phyloP scores from a whole-genome alignment of 2,797 vertebrate species.

The Rhynchotus rufescens region DNA sequence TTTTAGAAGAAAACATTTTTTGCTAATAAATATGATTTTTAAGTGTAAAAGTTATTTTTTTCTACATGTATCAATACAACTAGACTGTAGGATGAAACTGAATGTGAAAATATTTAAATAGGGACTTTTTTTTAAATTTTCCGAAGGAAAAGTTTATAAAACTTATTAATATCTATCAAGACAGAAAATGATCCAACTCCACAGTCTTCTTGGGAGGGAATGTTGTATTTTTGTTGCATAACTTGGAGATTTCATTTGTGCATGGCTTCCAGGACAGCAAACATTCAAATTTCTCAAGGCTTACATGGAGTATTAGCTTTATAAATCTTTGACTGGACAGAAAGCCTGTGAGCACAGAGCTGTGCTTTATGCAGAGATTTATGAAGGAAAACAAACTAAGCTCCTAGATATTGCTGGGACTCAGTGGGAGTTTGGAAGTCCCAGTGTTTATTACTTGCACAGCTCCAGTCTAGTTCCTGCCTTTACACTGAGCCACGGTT shows the following conservation, averaged over 20 bases:
- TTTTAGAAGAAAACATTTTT: not conserved
- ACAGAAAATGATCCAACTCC: not conserved
- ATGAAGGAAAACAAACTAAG: not conserved
- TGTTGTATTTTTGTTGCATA: not conserved
- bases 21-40: not conserved
- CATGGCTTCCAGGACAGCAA: not conserved
- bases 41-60: not conserved
- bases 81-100: not conserved
- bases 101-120: not conserved
- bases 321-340: slow-evolving; percentile 21
- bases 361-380: slow-evolving; percentile 14
- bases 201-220: not conserved
- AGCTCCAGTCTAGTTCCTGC: not conserved
- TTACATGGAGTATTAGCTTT: not conserved
- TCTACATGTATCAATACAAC: not conserved
- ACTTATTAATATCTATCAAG: not conserved
- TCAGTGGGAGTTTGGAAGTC: not conserved
- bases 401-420: not conserved
- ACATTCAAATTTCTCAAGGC: not conserved
- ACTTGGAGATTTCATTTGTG: not conserved
- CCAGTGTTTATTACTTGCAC: not conserved
- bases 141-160: too few relatives aligned
- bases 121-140: too few relatives aligned
- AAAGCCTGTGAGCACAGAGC: not conserved
- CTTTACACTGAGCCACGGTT: rapidly evolving